Evolutionary conservation across 2,888 invertebrate species (phyloP).

Genomic region (Euplexia lucipara): DNA sequence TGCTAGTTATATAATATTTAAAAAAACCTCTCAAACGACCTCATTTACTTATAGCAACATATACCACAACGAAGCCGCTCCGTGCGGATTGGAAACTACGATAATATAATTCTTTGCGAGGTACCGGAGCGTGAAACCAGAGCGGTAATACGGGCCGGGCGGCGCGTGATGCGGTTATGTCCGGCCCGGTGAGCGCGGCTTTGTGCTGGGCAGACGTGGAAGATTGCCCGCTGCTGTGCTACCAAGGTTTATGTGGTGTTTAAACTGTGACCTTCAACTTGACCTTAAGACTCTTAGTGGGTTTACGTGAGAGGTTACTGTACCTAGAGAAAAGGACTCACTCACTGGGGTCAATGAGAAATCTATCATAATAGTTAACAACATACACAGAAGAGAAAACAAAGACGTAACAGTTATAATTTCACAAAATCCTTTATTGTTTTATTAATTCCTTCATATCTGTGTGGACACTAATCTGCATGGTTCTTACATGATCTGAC

Average conservation of each 20-base stretch:
- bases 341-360: no score
- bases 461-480: no score
- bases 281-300: neutral
- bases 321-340: no score
- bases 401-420: no score
- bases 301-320: neutral
- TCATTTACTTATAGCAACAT: neutral
- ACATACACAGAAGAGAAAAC: no score
- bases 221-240: neutral
- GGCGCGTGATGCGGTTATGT: conserved; percentile 60
- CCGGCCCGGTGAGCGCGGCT: conserved; percentile 49
- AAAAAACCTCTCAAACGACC: neutral
- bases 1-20: no score
- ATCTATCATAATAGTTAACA: no score
- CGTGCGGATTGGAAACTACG: conserved; percentile 30
- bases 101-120: conserved; percentile 53
- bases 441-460: no score
- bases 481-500: no score
- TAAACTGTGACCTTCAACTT: conserved; percentile 38
- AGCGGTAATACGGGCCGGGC: conserved; percentile 52
- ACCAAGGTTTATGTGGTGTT: conserved; percentile 15
- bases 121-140: conserved; percentile 55
- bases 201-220: conserved; percentile 25
- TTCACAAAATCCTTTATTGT: no score
- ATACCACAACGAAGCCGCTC: neutral